A percentile compares a stretch with the other conserved stretches of the same genome.
phyloP scores from a whole-genome alignment of 2,797 vertebrate genomes.

The Dendrocincla fuliginosa region DNA sequence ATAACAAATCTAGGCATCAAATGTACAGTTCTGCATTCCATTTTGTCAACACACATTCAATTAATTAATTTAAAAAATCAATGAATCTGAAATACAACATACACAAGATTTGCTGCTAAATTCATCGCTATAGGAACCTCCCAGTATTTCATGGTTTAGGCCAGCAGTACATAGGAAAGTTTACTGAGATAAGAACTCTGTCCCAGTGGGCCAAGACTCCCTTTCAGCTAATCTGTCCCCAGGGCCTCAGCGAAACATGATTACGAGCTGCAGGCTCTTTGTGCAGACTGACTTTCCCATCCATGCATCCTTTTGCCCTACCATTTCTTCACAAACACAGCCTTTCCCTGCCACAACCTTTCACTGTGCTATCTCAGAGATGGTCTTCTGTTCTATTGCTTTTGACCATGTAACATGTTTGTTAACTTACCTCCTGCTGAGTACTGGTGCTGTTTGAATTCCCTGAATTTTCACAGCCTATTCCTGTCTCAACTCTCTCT shows the following conservation, averaged over 20 bases:
- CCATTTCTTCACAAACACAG: background rate
- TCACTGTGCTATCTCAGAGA: background rate
- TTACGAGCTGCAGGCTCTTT: background rate
- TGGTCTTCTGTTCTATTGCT: background rate
- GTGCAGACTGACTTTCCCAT: background rate
- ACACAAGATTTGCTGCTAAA: background rate
- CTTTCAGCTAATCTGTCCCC: background rate
- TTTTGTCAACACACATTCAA: background rate
- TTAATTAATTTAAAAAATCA: background rate
- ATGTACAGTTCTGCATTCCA: background rate
- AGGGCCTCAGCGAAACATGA: background rate
- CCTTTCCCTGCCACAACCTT: background rate
- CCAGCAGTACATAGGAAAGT: fast-evolving
- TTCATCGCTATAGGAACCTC: background rate
- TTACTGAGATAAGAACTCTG: background rate
- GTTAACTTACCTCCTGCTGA: background rate
- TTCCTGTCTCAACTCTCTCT: background rate
- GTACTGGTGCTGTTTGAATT: background rate
- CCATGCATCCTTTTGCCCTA: background rate
- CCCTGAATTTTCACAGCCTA: background rate
- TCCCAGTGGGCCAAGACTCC: background rate
- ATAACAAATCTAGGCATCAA: background rate
- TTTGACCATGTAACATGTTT: background rate
- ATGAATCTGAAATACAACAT: background rate
- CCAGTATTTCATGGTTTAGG: background rate